These are phyloP conservation scores for Eumerus sabulonum DNA, from an alignment of 2,888 invertebrate genomes.

Conservation along the genomic window DNA sequence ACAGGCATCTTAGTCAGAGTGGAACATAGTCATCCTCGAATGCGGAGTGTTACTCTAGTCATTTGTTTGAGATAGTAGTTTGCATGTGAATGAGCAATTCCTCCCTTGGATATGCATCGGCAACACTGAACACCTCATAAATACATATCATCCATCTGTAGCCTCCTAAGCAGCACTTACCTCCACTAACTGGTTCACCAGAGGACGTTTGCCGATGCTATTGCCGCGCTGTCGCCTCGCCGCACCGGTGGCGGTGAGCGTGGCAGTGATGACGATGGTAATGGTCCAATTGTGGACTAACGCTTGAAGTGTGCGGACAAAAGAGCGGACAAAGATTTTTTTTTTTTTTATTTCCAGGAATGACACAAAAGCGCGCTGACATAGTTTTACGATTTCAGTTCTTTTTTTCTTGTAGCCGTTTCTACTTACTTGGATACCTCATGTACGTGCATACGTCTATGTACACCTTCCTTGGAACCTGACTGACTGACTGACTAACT, in stretches of 20 bases:
- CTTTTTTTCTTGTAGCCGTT: not conserved
- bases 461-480: not conserved
- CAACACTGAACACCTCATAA: conserved; percentile 27
- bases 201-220: not conserved
- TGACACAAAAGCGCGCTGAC: conserved; percentile 65
- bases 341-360: too few species aligned
- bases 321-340: conserved; percentile 47
- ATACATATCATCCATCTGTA: conserved; percentile 14
- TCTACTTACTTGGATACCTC: not conserved
- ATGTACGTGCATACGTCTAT: not conserved
- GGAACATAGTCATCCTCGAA: conserved; percentile 9
- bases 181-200: conserved; percentile 16
- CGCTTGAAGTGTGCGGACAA: conserved; percentile 44
- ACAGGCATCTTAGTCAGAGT: not conserved
- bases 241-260: not conserved
- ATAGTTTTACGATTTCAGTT: conserved; percentile 48
- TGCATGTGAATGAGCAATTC: too few species aligned
- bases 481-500: not conserved
- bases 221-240: not conserved
- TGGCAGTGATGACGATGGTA: conserved; percentile 18
- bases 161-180: conserved; percentile 15
- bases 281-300: conserved; percentile 51
- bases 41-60: not conserved
- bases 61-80: too few species aligned
- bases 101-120: not conserved